phyloP scores from a whole-genome alignment of 2,888 invertebrate genomes.

The Harpalus rubripes region DNA sequence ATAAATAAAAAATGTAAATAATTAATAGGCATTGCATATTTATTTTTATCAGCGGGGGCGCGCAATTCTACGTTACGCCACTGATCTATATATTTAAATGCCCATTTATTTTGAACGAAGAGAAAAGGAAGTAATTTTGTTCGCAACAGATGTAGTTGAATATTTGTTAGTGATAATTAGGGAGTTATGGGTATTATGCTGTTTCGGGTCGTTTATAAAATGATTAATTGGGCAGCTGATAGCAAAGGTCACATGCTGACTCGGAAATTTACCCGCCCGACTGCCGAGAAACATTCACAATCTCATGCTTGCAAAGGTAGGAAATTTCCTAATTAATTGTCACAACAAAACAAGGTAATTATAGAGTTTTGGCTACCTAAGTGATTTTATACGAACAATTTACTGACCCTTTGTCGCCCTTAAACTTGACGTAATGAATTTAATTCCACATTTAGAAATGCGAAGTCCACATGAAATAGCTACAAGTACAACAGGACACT shows the following conservation, averaged over 20 bases:
- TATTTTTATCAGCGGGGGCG: no score
- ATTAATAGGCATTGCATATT: no score
- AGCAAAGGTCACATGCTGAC: constrained; percentile 59
- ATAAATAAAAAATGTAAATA: no score
- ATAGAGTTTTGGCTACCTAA: constrained; percentile 39
- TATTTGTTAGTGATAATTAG: constrained; percentile 51
- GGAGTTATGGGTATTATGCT: constrained; percentile 45
- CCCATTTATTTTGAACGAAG: background rate
- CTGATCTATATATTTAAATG: background rate
- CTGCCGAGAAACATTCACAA: constrained; percentile 27
- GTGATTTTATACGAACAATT: background rate
- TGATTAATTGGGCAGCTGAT: constrained; percentile 56
- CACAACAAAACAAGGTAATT: constrained; percentile 59
- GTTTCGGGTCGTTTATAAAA: constrained; percentile 56
- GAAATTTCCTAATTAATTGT: constrained; percentile 59
- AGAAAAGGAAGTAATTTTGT: constrained; percentile 10
- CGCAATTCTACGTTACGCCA: no score
- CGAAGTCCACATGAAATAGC: no score
- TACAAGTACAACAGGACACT: no score
- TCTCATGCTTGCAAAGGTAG: constrained; percentile 43
- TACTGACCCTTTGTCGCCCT: no score
- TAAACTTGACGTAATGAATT: no score
- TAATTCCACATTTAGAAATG: no score
- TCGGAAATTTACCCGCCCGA: constrained; percentile 41
- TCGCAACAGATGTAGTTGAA: constrained; percentile 32